phyloP scores from a whole-genome alignment of 2,113 vertebrate genomes.

The Albula goreensis region DNA sequence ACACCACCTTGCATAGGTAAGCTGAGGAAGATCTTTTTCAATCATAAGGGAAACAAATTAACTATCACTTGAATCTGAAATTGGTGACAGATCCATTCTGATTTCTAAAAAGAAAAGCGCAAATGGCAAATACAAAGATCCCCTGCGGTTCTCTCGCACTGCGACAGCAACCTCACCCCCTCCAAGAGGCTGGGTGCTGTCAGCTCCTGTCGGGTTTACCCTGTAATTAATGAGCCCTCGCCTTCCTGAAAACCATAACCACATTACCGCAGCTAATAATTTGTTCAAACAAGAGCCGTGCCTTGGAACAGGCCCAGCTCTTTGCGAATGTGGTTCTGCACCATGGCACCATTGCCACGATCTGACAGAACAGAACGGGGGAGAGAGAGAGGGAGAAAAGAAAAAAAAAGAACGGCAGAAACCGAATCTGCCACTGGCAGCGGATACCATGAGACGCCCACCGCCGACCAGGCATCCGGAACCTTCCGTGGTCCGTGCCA shows the following conservation, averaged over 20 bases:
- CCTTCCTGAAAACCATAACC: background rate
- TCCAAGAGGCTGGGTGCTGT: background rate
- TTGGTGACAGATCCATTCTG: too few species aligned
- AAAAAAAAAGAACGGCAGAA: background rate
- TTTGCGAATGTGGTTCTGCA: background rate
- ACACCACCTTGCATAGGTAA: too few species aligned
- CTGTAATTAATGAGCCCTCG: background rate
- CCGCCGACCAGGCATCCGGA: background rate
- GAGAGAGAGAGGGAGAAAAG: background rate
- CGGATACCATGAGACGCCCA: background rate
- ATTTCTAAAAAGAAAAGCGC: too few species aligned
- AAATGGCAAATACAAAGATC: background rate
- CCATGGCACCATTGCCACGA: background rate
- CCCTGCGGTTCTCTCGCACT: background rate
- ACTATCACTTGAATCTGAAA: background rate
- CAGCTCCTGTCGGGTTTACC: background rate
- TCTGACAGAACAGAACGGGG: background rate
- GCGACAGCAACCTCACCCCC: background rate
- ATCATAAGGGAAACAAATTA: background rate
- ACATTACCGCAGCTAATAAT: background rate
- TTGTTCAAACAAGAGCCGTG: background rate
- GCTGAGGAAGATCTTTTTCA: too few species aligned
- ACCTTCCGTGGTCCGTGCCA: background rate
- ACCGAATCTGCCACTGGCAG: background rate
- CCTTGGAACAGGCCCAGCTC: background rate